Evolutionary conservation across 2,888 invertebrate genomes (phyloP).

Genomic region (Erannis defoliaria): DNA sequence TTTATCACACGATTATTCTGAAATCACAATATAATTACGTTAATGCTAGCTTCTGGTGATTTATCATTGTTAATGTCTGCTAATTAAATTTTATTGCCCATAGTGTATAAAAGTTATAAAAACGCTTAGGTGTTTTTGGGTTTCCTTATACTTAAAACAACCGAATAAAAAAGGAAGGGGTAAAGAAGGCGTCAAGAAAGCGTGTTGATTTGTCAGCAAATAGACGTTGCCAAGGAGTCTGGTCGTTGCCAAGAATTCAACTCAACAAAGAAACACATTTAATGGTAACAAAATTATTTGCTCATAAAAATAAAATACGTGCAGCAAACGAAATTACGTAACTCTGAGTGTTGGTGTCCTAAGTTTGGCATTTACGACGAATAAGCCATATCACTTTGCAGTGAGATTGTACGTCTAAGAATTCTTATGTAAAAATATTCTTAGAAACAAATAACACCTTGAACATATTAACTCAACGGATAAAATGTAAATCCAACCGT

Average conservation of each 20-base stretch:
- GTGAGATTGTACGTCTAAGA: not conserved
- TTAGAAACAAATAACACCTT: no score
- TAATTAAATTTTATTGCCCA: slow-evolving; percentile 76
- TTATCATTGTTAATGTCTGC: slow-evolving; percentile 72
- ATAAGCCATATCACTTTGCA: not conserved
- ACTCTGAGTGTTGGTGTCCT: slow-evolving; percentile 6
- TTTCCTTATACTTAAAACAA: slow-evolving; percentile 26
- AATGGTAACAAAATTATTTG: slow-evolving; percentile 37
- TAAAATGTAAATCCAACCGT: no score
- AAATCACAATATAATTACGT: slow-evolving; percentile 79
- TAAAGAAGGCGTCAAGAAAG: slow-evolving; percentile 39
- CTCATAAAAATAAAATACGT: slow-evolving; percentile 31
- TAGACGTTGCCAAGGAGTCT: slow-evolving; percentile 46
- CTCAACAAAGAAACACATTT: slow-evolving; percentile 37
- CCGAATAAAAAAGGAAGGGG: slow-evolving; percentile 31
- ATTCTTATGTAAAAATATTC: no score
- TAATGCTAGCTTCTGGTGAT: slow-evolving; percentile 66
- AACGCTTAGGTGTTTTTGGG: slow-evolving; percentile 48
- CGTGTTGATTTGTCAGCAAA: slow-evolving; percentile 48
- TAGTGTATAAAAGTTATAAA: slow-evolving; percentile 33
- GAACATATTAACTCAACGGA: no score
- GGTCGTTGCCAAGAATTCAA: slow-evolving; percentile 44
- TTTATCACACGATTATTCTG: slow-evolving; percentile 77
- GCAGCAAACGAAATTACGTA: slow-evolving; percentile 13
- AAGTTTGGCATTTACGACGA: not conserved